Percentiles rank a stretch among this genome's conserved stretches.
Evolutionary conservation across 1,140 invertebrate species (phyloP).

Genomic region (Plectrocnemia conspersa): DNA sequence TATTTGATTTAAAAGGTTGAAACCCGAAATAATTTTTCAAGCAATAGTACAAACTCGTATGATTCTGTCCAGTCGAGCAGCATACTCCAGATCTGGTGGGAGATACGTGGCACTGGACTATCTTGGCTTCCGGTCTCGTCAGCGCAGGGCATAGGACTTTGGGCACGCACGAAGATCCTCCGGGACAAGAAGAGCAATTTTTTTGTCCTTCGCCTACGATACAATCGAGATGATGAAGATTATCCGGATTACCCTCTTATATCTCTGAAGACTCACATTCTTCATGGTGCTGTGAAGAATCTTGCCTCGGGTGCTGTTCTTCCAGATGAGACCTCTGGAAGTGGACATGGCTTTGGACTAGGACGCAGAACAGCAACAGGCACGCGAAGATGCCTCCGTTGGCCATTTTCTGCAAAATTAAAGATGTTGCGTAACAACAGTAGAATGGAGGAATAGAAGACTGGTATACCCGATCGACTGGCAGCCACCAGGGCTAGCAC

Average conservation of each 20-base stretch:
- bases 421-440: too few relatives aligned
- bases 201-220: neutral
- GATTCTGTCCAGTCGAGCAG: slow-evolving; percentile 55
- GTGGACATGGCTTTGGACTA: neutral
- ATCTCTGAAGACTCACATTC: neutral
- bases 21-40: too few relatives aligned
- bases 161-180: slow-evolving; percentile 50
- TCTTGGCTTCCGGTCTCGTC: slow-evolving; percentile 42
- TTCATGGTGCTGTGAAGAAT: neutral
- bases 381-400: neutral
- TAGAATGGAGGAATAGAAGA: too few relatives aligned
- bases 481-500: too few relatives aligned
- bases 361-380: neutral
- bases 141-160: slow-evolving; percentile 60
- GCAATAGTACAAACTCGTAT: too few relatives aligned
- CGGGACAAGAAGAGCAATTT: slow-evolving; percentile 41
- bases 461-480: too few relatives aligned
- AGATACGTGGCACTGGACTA: slow-evolving; percentile 49
- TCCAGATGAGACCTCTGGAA: too few relatives aligned
- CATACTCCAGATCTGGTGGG: slow-evolving; percentile 49
- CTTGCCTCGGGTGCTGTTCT: too few relatives aligned
- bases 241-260: neutral
- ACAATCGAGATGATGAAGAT: neutral
- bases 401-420: neutral
- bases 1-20: too few relatives aligned